These are phyloP conservation scores for Notothenia coriiceps DNA, from an alignment of 2,113 vertebrate species.

Conservation along the genomic window DNA sequence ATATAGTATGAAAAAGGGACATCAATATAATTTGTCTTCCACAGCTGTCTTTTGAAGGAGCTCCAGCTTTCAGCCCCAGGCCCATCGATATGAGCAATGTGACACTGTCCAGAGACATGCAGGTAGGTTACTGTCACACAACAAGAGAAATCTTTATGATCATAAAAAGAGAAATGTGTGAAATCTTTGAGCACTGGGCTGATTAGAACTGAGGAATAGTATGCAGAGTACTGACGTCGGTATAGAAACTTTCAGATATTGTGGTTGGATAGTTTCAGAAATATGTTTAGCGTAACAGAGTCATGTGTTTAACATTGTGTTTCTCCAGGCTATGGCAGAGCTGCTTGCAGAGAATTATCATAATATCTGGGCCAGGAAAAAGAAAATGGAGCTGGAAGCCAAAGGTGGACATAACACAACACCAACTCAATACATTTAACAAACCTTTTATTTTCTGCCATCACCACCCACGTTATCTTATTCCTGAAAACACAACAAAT, in stretches of 20 bases:
- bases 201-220: not conserved
- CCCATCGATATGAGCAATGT: slow-evolving; percentile 98
- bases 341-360: slow-evolving; percentile 98
- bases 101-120: slow-evolving; percentile 92
- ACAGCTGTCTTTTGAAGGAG: slow-evolving; percentile 91
- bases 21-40: slow-evolving; percentile 10
- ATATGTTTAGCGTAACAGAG: not conserved
- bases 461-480: not conserved
- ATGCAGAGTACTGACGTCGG: not conserved
- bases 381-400: slow-evolving; percentile 94
- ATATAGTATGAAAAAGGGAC: not conserved
- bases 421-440: not conserved
- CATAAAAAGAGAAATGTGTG: no score
- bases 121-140: slow-evolving; percentile 83
- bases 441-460: not conserved
- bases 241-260: not conserved
- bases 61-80: slow-evolving; percentile 91
- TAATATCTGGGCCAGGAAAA: slow-evolving; percentile 97
- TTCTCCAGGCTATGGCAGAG: slow-evolving; percentile 93
- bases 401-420: slow-evolving; percentile 87
- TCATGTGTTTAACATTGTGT: slow-evolving; percentile 8
- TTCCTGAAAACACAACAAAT: not conserved
- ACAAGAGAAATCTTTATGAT: not conserved
- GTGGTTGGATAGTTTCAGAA: not conserved
- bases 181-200: not conserved